Evolutionary conservation across 1,140 invertebrate species (phyloP).

Genomic region (Drosophila mauritiana): DNA sequence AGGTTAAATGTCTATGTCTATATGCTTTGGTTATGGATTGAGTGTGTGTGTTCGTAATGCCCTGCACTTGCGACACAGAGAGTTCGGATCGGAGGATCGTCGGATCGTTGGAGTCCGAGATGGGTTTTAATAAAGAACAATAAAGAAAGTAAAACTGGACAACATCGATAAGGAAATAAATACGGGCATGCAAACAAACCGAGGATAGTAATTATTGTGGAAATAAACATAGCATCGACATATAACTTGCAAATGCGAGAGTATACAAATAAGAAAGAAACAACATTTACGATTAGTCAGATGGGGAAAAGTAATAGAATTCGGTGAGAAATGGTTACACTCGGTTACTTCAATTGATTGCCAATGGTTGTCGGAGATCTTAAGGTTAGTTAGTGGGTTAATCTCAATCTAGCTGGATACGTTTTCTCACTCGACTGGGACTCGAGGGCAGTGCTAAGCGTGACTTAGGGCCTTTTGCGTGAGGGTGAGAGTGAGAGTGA

Average conservation of each 20-base stretch:
- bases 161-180: conserved; percentile 36
- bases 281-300: conserved; percentile 48
- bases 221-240: conserved; percentile 36
- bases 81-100: conserved; percentile 17
- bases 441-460: conserved; percentile 42
- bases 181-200: conserved; percentile 39
- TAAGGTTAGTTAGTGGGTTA: conserved; percentile 36
- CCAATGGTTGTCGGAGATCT: conserved; percentile 43
- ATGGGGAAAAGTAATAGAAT: conserved; percentile 29
- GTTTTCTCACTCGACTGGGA: conserved; percentile 36
- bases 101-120: conserved; percentile 20
- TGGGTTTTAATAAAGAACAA: conserved; percentile 15
- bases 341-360: conserved; percentile 44
- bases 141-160: conserved; percentile 22
- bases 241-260: conserved; percentile 42
- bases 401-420: conserved; percentile 70
- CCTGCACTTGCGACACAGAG: conserved; percentile 44
- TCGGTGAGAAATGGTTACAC: conserved; percentile 29
- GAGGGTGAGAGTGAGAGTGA: neutral
- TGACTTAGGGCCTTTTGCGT: conserved; percentile 26
- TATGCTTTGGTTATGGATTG: conserved; percentile 38
- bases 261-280: conserved; percentile 34
- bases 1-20: conserved; percentile 63
- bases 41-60: conserved; percentile 14
- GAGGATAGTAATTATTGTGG: conserved; percentile 2